Evolutionary conservation across 2,888 invertebrate genomes (phyloP), one percentile per base, ranked within the genome.

Genomic region (Agrotis exclamationis): DNA sequence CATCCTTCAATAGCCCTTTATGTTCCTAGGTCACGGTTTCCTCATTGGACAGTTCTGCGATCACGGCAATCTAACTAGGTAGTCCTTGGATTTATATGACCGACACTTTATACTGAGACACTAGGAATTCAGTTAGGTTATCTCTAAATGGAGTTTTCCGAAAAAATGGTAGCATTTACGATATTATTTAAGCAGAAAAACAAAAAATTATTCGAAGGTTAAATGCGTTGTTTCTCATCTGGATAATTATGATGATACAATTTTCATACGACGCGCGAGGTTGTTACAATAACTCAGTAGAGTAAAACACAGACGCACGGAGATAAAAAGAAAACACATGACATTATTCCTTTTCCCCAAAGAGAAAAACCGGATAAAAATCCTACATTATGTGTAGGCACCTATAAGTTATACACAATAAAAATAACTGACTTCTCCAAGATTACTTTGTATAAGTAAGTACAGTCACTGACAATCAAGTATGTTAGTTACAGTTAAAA

Each of bases 351-450:
- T 18, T 66, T 59, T 69, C 18, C 44, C 11, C 51, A 50, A 65
- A 11, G n/a, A 60, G 59, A 66, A 60, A 64, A 63, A 24, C 54
- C 18, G 50, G 70, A 70, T 68, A 67, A 59, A 71, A 58, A 77
- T 57, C 60, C 51, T 73, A 77, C 45, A 51, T 45, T 28, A 66
- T 64, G 44, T 70, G 44, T 70, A 78, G 51, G 63, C 51, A 67
- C 71, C 60, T 77, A 76, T 70, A 77, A 65, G 79, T 78, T 72
- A 79, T 68, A 82, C 65, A 60, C 82, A 78, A 79, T 79, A 78
- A 82, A 79, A 82, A 78, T 63, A 78, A 72, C 68, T 82, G 73
- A 79, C 82, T 79, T 72, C 22, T 65, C 67, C 79, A 72, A 79
- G 68, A 79, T 79, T 69, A 79, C 78, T 82, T 79, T 77, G 62